phyloP scores from a whole-genome alignment of 2,797 vertebrate genomes.

The Microcaecilia unicolor region DNA sequence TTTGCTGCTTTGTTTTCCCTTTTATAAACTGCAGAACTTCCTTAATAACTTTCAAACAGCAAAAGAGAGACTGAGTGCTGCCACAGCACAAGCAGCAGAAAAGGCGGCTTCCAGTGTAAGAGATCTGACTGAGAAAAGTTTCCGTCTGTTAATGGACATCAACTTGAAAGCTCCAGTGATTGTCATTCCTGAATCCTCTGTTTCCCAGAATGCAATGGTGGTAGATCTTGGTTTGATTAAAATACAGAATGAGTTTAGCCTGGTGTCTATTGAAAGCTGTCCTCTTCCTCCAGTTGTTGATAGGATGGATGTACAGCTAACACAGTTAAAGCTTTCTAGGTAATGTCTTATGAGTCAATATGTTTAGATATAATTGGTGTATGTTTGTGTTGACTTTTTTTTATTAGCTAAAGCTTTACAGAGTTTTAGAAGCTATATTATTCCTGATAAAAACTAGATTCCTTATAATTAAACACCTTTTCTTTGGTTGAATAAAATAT shows the following conservation, averaged over 20 bases:
- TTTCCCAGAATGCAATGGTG: slow-evolving; percentile 67
- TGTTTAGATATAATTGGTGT: no score
- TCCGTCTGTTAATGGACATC: slow-evolving; percentile 74
- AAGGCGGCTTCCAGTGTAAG: slow-evolving; percentile 84
- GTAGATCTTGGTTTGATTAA: slow-evolving; percentile 86
- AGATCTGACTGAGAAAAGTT: slow-evolving; percentile 81
- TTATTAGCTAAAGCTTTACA: no score
- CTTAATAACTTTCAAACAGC: slow-evolving; percentile 70
- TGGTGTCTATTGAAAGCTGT: slow-evolving; percentile 43
- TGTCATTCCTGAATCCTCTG: slow-evolving; percentile 81
- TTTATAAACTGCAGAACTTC: slow-evolving; percentile 44
- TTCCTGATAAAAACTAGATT: no score
- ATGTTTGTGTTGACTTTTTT: no score
- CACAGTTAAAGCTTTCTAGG: slow-evolving; percentile 71
- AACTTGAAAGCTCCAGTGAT: slow-evolving; percentile 86
- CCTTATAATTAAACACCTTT: no score
- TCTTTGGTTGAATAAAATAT: no score
- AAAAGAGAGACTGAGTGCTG: slow-evolving; percentile 73
- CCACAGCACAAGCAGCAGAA: slow-evolving; percentile 84
- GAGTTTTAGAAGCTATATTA: no score
- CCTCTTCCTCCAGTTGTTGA: slow-evolving; percentile 67
- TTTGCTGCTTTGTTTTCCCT: neutral
- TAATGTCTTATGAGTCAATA: no score
- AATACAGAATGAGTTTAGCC: slow-evolving; percentile 63
- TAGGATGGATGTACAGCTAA: slow-evolving; percentile 68